These are phyloP conservation scores for Sander vitreus DNA, from an alignment of 2,113 vertebrate species.

Conservation along the genomic window DNA sequence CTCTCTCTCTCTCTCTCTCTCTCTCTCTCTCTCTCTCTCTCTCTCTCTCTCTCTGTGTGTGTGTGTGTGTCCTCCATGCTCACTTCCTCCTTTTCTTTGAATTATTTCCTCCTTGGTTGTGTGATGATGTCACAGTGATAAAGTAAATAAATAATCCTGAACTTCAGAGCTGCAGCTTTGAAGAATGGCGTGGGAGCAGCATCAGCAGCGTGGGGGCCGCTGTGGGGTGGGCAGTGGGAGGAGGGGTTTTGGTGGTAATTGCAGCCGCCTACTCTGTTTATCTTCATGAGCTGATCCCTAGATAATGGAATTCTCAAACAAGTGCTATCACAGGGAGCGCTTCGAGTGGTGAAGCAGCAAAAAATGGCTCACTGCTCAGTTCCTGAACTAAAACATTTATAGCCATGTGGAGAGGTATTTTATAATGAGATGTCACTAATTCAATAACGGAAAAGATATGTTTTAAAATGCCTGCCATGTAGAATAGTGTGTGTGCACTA, in stretches of 20 bases:
- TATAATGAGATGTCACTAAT: slow-evolving; percentile 19
- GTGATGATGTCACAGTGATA: slow-evolving; percentile 47
- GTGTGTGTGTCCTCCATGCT: slow-evolving; percentile 25
- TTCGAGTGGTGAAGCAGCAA: slow-evolving; percentile 47
- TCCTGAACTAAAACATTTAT: slow-evolving; percentile 49
- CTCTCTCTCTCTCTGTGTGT: slow-evolving; percentile 50
- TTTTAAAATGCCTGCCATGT: background rate
- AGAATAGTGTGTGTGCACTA: background rate
- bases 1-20: slow-evolving; percentile 41
- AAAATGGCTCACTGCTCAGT: slow-evolving; percentile 38
- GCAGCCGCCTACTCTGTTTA: slow-evolving; percentile 76
- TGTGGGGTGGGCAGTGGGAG: slow-evolving; percentile 40
- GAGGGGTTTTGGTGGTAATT: slow-evolving; percentile 67
- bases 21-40: slow-evolving; percentile 59
- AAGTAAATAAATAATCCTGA: slow-evolving; percentile 71
- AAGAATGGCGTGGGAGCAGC: slow-evolving; percentile 61
- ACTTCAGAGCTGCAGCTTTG: slow-evolving; percentile 55
- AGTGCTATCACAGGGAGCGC: slow-evolving; percentile 52
- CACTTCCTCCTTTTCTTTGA: slow-evolving; percentile 45
- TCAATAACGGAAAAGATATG: slow-evolving; percentile 30
- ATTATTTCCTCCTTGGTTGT: slow-evolving; percentile 52
- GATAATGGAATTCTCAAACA: slow-evolving; percentile 76
- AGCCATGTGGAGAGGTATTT: slow-evolving; percentile 22
- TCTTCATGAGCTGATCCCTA: slow-evolving; percentile 72
- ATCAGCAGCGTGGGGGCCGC: slow-evolving; percentile 8